A percentile compares a stretch with the other conserved stretches of the same genome.
These are phyloP conservation scores for Peribatodes rhomboidaria DNA, from an alignment of 2,888 invertebrate species.

Conservation along the genomic window DNA sequence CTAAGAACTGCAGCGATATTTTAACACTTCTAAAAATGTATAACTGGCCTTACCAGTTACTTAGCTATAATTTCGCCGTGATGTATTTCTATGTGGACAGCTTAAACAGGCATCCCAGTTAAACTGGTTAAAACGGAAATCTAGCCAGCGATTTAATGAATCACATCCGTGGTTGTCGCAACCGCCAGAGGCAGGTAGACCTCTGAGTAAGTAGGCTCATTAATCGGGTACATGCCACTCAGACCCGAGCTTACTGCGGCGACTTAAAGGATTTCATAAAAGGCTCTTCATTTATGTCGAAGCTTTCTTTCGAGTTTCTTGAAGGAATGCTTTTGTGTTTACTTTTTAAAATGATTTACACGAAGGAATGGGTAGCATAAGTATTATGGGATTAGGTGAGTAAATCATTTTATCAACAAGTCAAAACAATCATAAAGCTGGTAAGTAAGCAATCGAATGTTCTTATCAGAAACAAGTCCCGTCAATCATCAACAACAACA, in stretches of 20 bases:
- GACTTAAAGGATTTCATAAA: conserved; percentile 36
- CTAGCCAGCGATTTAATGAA: conserved; percentile 78
- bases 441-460: conserved; percentile 19
- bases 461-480: conserved; percentile 33
- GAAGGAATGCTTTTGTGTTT: conserved; percentile 26
- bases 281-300: conserved; percentile 36
- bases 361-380: background rate
- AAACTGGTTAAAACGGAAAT: conserved; percentile 81
- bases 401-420: conserved; percentile 23
- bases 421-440: conserved; percentile 21
- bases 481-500: conserved; percentile 32
- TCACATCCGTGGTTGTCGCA: conserved; percentile 74
- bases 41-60: conserved; percentile 40
- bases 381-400: background rate
- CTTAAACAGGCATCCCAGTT: conserved; percentile 59
- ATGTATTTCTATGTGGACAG: conserved; percentile 54
- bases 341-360: conserved; percentile 1
- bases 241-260: conserved; percentile 33
- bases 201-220: conserved; percentile 57
- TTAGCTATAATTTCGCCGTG: conserved; percentile 43
- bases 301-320: conserved; percentile 47
- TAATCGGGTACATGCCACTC: conserved; percentile 55
- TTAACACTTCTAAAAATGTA: conserved; percentile 37
- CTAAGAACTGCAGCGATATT: conserved; percentile 42
- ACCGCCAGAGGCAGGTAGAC: conserved; percentile 56